Evolutionary conservation across 2,113 vertebrate species (phyloP), one percentile per base, ranked within the genome.

Genomic region (Leucopsar rothschildi): DNA sequence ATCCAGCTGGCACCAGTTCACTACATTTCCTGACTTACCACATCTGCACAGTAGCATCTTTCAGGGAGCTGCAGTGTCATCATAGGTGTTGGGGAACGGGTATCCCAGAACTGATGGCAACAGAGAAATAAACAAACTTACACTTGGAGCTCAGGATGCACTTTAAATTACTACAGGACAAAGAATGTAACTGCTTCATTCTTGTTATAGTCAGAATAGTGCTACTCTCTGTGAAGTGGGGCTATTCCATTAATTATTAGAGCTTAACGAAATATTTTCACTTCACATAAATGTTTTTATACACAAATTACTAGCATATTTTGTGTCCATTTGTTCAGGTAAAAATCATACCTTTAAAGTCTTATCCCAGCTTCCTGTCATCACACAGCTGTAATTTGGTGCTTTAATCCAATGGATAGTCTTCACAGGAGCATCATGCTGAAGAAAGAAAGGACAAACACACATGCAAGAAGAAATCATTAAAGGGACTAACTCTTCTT

Each of bases 321-420:
- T 86, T 42, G 12, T 37, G 16, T 25, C 16, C 13, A 11, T 35
- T 63, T 60, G 20, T 59, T 70, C 13, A 17, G 8, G 8, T 23
- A 40, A 44, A 40, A 23, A 10, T 12, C 37, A 4, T 94, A 99
- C 99, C 98, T 99, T 99, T 69, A 99, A 85, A 23, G 99, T 99
- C 98, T 99, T 99, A 97, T 99, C 99, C 99, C 99, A 99, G 91
- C 99, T 99, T 61, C 99, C 99, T 6, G 99, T 99, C 99, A 99
- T 99, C 93, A 99, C 95, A 79, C 99, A 99, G 97, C 98, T 99
- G 89, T 99, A 99, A 97, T 99, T 99, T 5, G 99, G 99, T 25
- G 99, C 99, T 98, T 99, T 99, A 92, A 99, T 99, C 99, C 99
- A 99, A 65, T 99, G 99, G 82, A 99, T 98, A 24, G 99, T 98